Conservation (phyloP, 64 coral and sea anemone species). For the Montipora efflorescens region DNA sequence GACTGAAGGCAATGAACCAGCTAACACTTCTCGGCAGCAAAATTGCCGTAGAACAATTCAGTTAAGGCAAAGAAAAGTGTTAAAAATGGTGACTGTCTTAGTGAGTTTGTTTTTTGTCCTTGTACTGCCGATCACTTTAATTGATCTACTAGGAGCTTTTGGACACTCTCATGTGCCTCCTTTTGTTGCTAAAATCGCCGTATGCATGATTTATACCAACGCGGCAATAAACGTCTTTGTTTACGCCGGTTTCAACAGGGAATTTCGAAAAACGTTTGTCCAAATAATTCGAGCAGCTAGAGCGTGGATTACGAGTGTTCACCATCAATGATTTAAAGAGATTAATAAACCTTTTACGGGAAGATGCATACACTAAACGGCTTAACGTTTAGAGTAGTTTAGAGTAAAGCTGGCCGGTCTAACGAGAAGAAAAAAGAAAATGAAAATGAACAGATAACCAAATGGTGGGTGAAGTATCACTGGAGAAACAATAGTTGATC, state of each 20-base stretch:
- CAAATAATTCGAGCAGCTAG: slow-evolving; percentile 9
- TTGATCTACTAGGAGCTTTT: slow-evolving; percentile 45
- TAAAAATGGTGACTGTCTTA: slow-evolving; percentile 40
- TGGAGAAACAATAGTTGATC: too few species aligned
- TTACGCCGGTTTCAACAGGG: slow-evolving; percentile 70
- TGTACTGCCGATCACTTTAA: slow-evolving; percentile 56
- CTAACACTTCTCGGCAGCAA: background rate
- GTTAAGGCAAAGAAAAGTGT: background rate
- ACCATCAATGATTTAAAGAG: background rate
- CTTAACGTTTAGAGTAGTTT: too few species aligned
- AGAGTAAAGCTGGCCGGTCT: too few species aligned
- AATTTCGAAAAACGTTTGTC: slow-evolving; percentile 62
- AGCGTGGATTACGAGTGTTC: background rate
- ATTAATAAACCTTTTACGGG: too few species aligned
- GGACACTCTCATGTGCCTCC: slow-evolving; percentile 14
- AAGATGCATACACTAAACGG: too few species aligned
- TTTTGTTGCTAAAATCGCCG: slow-evolving; percentile 55
- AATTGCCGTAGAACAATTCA: background rate
- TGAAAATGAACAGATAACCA: too few species aligned
- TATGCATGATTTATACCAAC: slow-evolving; percentile 69
- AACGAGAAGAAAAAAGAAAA: too few species aligned
- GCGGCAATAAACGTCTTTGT: slow-evolving; percentile 73
- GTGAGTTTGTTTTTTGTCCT: slow-evolving; percentile 60
- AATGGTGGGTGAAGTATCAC: too few species aligned
- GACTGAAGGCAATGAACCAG: background rate